Conservation (phyloP, 2,113 vertebrate genomes). For the Mus musculus region GRCm39 chr9:110405001-110405500, state of each 20-base stretch:
- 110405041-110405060: not conserved
- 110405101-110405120: conserved; percentile 4
- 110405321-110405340: not conserved
- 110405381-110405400: conserved; percentile 63
- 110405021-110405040: not conserved
- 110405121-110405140: conserved; percentile 12
- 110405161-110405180: conserved; percentile 51
- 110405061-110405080: not conserved
- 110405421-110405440: conserved; percentile 54
- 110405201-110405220: conserved; percentile 36
- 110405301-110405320: conserved; percentile 43
- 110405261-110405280: conserved; percentile 42
- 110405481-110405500: conserved; percentile 62
- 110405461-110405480: conserved; percentile 47
- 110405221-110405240: conserved; percentile 61
- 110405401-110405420: conserved; percentile 69
- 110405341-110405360: conserved; percentile 49
- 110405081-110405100: conserved; percentile 29
- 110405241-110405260: conserved; percentile 33
- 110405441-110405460: conserved; percentile 63
- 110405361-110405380: conserved; percentile 40
- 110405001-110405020: not conserved
- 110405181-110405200: conserved; percentile 45
- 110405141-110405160: conserved; percentile 52
- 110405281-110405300: conserved; percentile 40